Base-by-base conservation (phyloP, 2,888 invertebrate species). In the Dilophus febrilis region DNA sequence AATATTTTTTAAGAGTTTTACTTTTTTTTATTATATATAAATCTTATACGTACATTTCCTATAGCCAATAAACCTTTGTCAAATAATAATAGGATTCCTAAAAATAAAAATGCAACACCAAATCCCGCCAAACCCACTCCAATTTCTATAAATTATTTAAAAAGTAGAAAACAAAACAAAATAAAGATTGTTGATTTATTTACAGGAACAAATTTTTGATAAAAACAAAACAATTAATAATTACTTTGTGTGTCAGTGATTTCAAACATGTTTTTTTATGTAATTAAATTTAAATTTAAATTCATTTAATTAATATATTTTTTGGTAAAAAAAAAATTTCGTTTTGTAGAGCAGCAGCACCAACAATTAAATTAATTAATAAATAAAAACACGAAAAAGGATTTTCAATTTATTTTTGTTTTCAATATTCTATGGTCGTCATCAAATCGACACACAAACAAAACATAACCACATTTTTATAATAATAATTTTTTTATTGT, bases 31-130 rank as follows among this genome's bases (percentile, higher is more conserved):
- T 33, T 30, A 22, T 40, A 49, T 22, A 8, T 22, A 22, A 22
- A 22, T 6, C 8, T 4, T 22, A 6, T 22, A 75, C 86, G 80
- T 72, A 97, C 97, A 74, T 98, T 99, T 58, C 98, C 98, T 59
- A 98, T 90, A n/a, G 97, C 97, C 42, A 98, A 66, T 42, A 98
- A 67, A 39, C 97, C 97, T 64, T 91, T 92, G 64, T 98, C 98
- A 61, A 98, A 95, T 40, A 98, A 66, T 43, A 98, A 66, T 35
- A 98, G 54, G 30, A 95, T 79, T 43, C 97, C 97, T 7, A 98
- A 71, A 53, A 97, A 88, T 7, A 98, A 72, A 62, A 98, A 97
- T 43, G 84, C 78, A 50, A 94, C 78, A 8, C 97, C 97, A 65
- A 98, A 95, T 4, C 90, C 91, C 4, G 94, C 87, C 38, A 98